These are phyloP conservation scores for Nematopogon swammerdamellus DNA, from an alignment of 2,888 invertebrate species.

Conservation along the genomic window DNA sequence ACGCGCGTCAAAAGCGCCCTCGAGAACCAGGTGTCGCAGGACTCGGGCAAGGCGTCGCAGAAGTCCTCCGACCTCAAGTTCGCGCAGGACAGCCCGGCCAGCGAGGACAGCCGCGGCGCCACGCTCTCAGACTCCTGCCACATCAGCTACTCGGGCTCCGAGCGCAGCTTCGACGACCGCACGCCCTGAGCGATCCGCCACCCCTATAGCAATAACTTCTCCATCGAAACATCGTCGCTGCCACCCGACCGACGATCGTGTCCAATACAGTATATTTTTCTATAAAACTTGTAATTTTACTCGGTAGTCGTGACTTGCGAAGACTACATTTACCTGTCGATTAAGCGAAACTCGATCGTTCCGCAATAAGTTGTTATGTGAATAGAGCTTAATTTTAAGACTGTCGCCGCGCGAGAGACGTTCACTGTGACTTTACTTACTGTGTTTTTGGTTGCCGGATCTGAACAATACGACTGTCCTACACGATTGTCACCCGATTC, in stretches of 20 bases:
- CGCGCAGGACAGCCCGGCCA: constrained; percentile 10
- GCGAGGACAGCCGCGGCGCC: constrained; percentile 13
- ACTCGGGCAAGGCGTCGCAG: constrained; percentile 10
- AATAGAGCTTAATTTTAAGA: not conserved
- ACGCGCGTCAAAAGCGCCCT: constrained; percentile 5
- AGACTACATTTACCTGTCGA: not conserved
- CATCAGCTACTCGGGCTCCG: constrained; percentile 5
- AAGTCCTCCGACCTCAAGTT: not conserved
- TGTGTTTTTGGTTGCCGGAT: no score
- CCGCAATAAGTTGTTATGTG: not conserved
- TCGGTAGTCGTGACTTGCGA: not conserved
- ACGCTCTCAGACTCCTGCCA: constrained; percentile 17
- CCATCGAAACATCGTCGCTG: no score
- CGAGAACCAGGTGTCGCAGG: constrained; percentile 10
- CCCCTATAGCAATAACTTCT: not conserved
- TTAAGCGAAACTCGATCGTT: not conserved
- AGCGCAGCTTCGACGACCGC: constrained; percentile 9
- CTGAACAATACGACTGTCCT: no score
- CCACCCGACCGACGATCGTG: not conserved
- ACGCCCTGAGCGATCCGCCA: constrained; percentile 3
- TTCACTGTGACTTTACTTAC: not conserved
- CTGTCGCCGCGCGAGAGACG: not conserved
- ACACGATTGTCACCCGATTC: no score
- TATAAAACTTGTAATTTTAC: not conserved
- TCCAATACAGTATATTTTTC: not conserved